Conservation (phyloP, 2,113 vertebrate species). For the Vulpes ferrilata region DNA sequence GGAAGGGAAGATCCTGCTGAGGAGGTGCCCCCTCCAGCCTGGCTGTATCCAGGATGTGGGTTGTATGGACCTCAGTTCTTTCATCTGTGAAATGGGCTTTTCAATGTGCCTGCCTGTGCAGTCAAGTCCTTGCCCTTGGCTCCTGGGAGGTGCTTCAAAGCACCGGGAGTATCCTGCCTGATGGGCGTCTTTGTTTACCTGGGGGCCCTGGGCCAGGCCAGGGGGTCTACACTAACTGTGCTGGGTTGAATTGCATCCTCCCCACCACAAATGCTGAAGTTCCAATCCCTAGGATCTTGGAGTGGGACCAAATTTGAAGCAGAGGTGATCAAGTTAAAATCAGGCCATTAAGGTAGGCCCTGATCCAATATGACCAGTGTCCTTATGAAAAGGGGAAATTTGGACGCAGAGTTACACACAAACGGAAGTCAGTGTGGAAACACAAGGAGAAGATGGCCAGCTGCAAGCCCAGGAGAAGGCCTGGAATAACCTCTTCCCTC, state of each 20-base stretch:
- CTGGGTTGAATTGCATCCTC: not conserved
- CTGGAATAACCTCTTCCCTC: not conserved
- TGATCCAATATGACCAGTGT: not conserved
- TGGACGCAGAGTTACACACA: not conserved
- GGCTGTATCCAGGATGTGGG: fast-evolving
- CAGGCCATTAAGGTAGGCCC: not conserved
- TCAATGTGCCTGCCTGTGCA: fast-evolving
- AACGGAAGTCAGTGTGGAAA: not conserved
- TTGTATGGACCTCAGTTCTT: not conserved
- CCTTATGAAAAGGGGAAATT: not conserved
- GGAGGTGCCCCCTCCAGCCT: not conserved
- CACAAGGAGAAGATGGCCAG: too few relatives aligned
- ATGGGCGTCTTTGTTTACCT: not conserved
- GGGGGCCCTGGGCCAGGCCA: not conserved
- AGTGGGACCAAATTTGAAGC: not conserved
- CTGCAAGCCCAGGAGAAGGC: not conserved
- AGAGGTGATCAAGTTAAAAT: not conserved
- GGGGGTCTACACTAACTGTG: not conserved
- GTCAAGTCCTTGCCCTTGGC: not conserved
- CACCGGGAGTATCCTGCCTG: not conserved
- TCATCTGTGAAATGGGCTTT: not conserved
- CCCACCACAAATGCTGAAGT: not conserved
- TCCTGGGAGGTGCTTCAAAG: not conserved
- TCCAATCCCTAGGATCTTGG: not conserved
- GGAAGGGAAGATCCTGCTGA: not conserved